These are phyloP conservation scores for Trilocha varians DNA, from an alignment of 2,888 invertebrate genomes.

Conservation along the genomic window DNA sequence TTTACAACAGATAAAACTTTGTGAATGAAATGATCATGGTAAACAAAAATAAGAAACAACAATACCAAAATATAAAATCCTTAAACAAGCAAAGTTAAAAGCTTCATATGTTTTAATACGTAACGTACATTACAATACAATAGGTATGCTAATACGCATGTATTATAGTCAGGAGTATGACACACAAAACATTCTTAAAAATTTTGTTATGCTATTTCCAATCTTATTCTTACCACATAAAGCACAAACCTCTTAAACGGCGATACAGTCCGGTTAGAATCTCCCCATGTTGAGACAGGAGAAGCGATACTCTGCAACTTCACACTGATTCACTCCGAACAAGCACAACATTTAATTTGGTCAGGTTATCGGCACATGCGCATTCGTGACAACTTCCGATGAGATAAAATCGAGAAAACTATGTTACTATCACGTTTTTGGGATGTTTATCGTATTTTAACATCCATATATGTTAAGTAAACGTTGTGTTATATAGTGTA, in stretches of 20 bases:
- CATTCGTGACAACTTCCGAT: conserved; percentile 15
- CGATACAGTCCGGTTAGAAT: conserved; percentile 15
- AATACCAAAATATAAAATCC: no score
- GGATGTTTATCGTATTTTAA: background rate
- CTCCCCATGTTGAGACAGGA: conserved; percentile 18
- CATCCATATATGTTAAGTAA: background rate
- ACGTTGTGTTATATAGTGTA: conserved; percentile 1
- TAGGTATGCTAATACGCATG: no score
- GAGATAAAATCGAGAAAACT: background rate
- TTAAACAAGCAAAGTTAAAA: no score
- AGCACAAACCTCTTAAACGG: conserved; percentile 28
- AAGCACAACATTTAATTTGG: conserved; percentile 13
- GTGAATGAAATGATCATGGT: no score
- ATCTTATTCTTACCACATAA: conserved; percentile 12
- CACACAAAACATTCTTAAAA: conserved; percentile 10
- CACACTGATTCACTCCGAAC: conserved; percentile 14
- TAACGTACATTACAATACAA: no score
- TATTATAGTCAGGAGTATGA: no score
- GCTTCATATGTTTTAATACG: no score
- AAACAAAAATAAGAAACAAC: no score
- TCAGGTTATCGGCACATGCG: conserved; percentile 36
- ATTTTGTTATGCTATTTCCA: conserved; percentile 16
- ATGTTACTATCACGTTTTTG: background rate
- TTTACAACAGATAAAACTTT: no score
- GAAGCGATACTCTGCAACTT: conserved; percentile 1